phyloP scores from a whole-genome alignment of 2,888 invertebrate genomes.

The Heliconius hortense region DNA sequence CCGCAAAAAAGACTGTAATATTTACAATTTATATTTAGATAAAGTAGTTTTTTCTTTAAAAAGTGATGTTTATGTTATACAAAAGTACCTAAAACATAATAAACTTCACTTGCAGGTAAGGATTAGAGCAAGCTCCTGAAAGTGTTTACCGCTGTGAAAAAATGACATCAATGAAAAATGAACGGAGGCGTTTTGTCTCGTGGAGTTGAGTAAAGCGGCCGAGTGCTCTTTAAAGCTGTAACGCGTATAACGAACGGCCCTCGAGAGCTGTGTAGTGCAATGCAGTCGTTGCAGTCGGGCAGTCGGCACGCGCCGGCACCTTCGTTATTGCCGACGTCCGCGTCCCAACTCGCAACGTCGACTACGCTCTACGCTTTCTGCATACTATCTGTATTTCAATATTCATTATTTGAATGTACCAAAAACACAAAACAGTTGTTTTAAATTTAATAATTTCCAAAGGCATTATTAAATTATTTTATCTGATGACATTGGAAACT shows the following conservation, averaged over 20 bases:
- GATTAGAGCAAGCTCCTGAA: conserved; percentile 54
- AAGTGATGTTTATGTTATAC: background rate
- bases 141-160: conserved; percentile 50
- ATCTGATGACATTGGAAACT: background rate
- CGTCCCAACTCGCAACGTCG: conserved; percentile 12
- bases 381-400: background rate
- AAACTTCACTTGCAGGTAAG: conserved; percentile 12
- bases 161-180: conserved; percentile 67
- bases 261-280: conserved; percentile 61
- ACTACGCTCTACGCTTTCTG: conserved; percentile 2
- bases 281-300: conserved; percentile 51
- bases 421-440: background rate
- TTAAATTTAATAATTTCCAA: background rate
- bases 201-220: conserved; percentile 66
- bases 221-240: conserved; percentile 73
- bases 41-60: background rate
- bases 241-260: conserved; percentile 75
- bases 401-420: background rate
- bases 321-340: conserved; percentile 44
- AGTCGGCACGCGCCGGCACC: conserved; percentile 63
- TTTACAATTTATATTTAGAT: conserved; percentile 2
- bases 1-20: background rate
- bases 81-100: conserved; percentile 1
- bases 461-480: background rate
- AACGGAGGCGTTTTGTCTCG: conserved; percentile 70